Percentiles rank a stretch among this genome's conserved stretches.
These are phyloP conservation scores for Urocynchramus pylzowi DNA, from an alignment of 2,113 vertebrate genomes.

Conservation along the genomic window DNA sequence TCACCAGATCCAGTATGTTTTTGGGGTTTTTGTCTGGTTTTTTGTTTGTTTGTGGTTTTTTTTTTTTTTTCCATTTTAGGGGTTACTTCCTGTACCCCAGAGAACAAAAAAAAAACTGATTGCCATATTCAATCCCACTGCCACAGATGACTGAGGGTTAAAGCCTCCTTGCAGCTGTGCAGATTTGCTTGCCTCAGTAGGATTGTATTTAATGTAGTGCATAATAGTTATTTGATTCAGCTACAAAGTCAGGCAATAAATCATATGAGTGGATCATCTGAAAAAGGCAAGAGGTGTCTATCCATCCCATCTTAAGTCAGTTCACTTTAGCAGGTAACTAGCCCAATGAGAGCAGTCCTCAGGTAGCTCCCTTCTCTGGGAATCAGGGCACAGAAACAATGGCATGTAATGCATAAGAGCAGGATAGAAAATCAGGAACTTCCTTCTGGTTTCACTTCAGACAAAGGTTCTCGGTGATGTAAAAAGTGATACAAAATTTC, in stretches of 20 bases:
- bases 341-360: not conserved
- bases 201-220: not conserved
- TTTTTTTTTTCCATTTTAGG: not conserved
- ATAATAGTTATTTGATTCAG: not conserved
- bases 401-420: not conserved
- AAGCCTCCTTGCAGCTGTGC: not conserved
- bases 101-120: not conserved
- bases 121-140: not conserved
- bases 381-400: not conserved
- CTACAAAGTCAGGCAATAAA: not conserved
- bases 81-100: not conserved
- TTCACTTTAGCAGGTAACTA: not conserved
- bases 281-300: not conserved
- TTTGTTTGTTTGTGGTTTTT: not conserved
- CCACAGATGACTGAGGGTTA: not conserved
- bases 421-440: not conserved
- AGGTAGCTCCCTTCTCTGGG: not conserved
- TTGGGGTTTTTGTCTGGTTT: not conserved
- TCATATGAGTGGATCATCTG: not conserved
- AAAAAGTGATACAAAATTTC: not conserved
- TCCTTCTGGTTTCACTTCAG: not conserved
- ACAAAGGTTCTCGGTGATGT: not conserved
- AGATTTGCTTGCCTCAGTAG: not conserved
- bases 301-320: not conserved
- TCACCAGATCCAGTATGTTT: not conserved